Base-by-base conservation (phyloP, 2,888 invertebrate genomes). In the Archips xylosteana region DNA sequence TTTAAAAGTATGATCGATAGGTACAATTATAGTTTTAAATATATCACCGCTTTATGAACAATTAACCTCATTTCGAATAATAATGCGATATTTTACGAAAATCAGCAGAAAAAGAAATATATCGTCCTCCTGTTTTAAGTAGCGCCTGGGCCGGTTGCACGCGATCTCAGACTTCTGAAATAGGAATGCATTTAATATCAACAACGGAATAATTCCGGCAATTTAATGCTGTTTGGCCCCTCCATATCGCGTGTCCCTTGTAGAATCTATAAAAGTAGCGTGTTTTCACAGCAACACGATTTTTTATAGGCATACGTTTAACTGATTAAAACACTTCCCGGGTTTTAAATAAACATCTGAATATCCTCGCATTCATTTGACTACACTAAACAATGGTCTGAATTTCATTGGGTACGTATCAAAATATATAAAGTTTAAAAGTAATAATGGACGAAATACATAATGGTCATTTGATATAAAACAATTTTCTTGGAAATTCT, bases 111-210 rank as follows among this genome's bases (percentile, higher is more conserved):
- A 73, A 67, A 66, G 12, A 67, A 66, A 54, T 68, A 76, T 77
- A 78, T 79, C 79, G 80, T 81, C 77, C 69, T 60, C 69, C 60
- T 54, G 70, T 74, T 80, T 57, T 83, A 82, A 83, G 81, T 83
- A 82, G 78, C 82, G 83, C 81, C 80, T 81, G 80, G 81, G 80
- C 80, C 75, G 79, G 80, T 78, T 78, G 87, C 92, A 92, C 91
- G 92, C 92, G 89, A 92, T 89, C 70, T 61, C 54, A 64, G 69
- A 74, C 69, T 87, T 85, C 86, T 83, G 85, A 80, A 85, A 85
- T 83, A 83, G 87, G 91, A 92, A 92, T 91, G 90, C 91, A 91
- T 91, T 91, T 89, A 89, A 87, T 89, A 90, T 87, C 88, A 88
- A 84, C 87, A 83, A 83, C 85, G 88, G 88, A 90, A 90, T 85